phyloP scores from a whole-genome alignment of 2,797 vertebrate species.

The Arrhamphus sclerolepis region DNA sequence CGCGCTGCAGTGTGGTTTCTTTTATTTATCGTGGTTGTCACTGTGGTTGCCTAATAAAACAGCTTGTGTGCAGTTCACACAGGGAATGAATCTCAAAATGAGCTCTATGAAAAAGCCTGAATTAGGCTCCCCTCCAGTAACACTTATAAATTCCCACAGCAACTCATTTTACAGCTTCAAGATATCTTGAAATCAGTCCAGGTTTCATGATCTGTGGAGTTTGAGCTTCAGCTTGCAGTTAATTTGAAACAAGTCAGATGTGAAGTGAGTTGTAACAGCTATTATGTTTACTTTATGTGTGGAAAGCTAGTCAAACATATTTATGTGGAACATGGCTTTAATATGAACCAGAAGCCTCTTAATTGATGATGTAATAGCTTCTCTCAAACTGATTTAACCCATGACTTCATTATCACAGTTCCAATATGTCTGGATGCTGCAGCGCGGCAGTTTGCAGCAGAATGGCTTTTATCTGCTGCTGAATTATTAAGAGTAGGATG shows the following conservation, averaged over 20 bases:
- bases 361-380: constrained; percentile 50
- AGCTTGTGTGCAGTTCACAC: constrained; percentile 39
- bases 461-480: constrained; percentile 59
- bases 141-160: constrained; percentile 39
- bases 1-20: constrained; percentile 8
- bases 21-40: constrained; percentile 66
- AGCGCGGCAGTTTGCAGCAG: constrained; percentile 53
- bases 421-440: constrained; percentile 26
- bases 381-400: constrained; percentile 41
- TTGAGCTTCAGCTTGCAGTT: constrained; percentile 27
- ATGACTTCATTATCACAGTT: constrained; percentile 57
- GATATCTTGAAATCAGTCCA: constrained; percentile 1
- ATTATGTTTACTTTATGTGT: constrained; percentile 23
- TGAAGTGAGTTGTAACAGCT: constrained; percentile 20
- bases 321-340: constrained; percentile 40
- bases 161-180: constrained; percentile 33
- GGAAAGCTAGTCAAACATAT: constrained; percentile 45
- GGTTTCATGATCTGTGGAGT: constrained; percentile 13
- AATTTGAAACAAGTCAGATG: constrained; percentile 38
- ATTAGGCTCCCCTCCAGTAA: constrained; percentile 41
- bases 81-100: constrained; percentile 46
- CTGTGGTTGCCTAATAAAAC: constrained; percentile 53
- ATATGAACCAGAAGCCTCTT: constrained; percentile 27
- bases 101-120: constrained; percentile 47
- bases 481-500: constrained; percentile 53